A percentile compares a stretch with the other conserved stretches of the same genome.
These are phyloP conservation scores for Lacanobia wlatinum DNA, from an alignment of 2,888 invertebrate species.

Conservation along the genomic window DNA sequence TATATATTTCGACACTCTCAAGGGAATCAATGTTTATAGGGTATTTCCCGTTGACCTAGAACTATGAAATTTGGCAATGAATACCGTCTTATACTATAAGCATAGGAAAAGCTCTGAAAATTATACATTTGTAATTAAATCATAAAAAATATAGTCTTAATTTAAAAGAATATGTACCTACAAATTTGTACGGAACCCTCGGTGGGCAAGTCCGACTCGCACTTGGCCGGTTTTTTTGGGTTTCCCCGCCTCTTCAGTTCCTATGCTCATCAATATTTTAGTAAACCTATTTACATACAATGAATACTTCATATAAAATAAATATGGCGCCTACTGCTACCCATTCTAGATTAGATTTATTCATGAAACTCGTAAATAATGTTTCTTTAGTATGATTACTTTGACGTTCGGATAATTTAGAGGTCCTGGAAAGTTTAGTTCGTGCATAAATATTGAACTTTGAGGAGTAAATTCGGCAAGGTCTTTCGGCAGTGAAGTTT, in stretches of 20 bases:
- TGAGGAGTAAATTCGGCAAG: background rate
- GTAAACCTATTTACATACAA: conserved; percentile 15
- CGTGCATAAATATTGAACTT: conserved; percentile 22
- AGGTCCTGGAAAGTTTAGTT: conserved; percentile 9
- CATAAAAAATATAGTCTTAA: too few relatives aligned
- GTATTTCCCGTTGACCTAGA: too few relatives aligned
- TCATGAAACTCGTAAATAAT: conserved; percentile 39
- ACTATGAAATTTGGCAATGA: too few relatives aligned
- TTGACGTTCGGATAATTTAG: conserved; percentile 21
- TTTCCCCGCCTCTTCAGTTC: background rate
- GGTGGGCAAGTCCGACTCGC: too few relatives aligned
- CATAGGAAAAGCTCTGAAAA: too few relatives aligned
- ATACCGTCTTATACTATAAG: too few relatives aligned
- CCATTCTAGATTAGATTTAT: conserved; percentile 30
- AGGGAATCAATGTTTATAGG: too few relatives aligned
- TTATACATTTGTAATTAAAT: too few relatives aligned
- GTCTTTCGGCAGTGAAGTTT: background rate
- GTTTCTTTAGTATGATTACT: conserved; percentile 28
- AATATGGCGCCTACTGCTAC: conserved; percentile 7
- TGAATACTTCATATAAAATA: conserved; percentile 37
- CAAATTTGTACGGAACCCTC: too few relatives aligned
- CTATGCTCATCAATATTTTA: conserved; percentile 1
- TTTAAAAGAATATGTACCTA: too few relatives aligned
- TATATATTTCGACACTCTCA: too few relatives aligned
- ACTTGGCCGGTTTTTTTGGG: too few relatives aligned